phyloP scores from a whole-genome alignment of 2,797 vertebrate species.

The Glyptemys insculpta region DNA sequence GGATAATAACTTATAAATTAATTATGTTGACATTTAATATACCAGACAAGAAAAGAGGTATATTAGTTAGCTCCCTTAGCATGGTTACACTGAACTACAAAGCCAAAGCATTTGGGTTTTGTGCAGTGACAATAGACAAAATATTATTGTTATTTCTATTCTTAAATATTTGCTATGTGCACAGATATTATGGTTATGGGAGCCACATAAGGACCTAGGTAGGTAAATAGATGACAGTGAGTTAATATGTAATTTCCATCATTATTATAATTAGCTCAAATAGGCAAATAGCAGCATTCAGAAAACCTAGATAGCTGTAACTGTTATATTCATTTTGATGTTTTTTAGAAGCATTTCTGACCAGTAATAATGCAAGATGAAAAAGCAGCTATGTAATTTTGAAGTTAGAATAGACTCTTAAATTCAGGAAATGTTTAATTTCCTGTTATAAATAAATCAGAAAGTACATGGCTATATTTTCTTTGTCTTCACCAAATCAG shows the following conservation, averaged over 20 bases:
- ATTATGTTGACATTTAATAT: constrained; percentile 23
- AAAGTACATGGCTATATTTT: constrained; percentile 1
- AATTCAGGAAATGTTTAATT: constrained; percentile 30
- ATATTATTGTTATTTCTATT: constrained; percentile 41
- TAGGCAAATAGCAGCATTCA: constrained; percentile 47
- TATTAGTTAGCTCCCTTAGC: neutral
- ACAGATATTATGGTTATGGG: constrained; percentile 41
- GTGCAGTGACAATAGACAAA: constrained; percentile 23
- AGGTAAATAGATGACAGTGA: neutral
- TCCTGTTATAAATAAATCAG: constrained; percentile 24
- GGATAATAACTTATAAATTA: constrained; percentile 37
- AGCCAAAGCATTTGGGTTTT: constrained; percentile 2
- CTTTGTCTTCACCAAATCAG: constrained; percentile 49
- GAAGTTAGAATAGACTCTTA: constrained; percentile 12
- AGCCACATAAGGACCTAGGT: constrained; percentile 1
- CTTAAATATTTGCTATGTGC: constrained; percentile 50
- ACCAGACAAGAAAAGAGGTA: constrained; percentile 31
- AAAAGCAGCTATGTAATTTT: constrained; percentile 1
- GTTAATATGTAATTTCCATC: constrained; percentile 49
- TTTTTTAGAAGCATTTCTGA: constrained; percentile 26
- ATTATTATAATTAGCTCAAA: neutral
- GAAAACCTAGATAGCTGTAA: neutral
- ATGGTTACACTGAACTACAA: neutral
- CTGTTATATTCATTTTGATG: neutral
- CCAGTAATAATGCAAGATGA: neutral